Evolutionary conservation across 2,797 vertebrate genomes (phyloP).

Genomic region (Tokudaia muenninki): DNA sequence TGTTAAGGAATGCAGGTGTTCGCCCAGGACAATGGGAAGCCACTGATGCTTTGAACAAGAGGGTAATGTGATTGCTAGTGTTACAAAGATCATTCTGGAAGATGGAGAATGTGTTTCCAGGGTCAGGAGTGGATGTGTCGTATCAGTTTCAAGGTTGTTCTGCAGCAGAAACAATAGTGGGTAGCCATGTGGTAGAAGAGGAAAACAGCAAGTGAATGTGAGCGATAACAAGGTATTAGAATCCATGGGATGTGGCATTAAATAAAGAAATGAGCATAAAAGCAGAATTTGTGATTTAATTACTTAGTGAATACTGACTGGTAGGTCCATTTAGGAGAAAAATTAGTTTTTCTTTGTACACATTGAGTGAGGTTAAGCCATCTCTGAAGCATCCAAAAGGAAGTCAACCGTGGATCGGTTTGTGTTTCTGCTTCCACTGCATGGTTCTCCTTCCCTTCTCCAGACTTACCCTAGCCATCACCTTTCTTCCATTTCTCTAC

Average conservation of each 20-base stretch:
- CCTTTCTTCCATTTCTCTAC: constrained; percentile 37
- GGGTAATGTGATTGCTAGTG: neutral
- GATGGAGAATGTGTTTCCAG: constrained; percentile 27
- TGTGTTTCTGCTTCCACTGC: neutral
- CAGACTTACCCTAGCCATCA: neutral
- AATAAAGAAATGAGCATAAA: constrained; percentile 62
- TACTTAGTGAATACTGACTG: constrained; percentile 38
- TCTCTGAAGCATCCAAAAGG: neutral
- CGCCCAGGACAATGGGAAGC: neutral
- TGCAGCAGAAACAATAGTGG: constrained; percentile 28
- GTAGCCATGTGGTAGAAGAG: neutral
- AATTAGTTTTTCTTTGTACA: constrained; percentile 13
- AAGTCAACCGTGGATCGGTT: constrained; percentile 14
- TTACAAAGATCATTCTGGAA: constrained; percentile 36
- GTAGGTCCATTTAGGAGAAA: neutral
- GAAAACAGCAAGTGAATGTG: neutral
- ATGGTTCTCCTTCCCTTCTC: constrained; percentile 10
- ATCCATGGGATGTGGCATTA: constrained; percentile 1
- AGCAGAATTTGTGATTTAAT: constrained; percentile 56
- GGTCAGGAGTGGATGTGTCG: neutral
- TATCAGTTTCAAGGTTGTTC: neutral
- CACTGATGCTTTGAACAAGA: neutral
- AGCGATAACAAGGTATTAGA: constrained; percentile 29
- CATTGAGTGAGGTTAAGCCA: constrained; percentile 47
- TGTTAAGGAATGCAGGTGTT: neutral